A percentile compares a stretch with the other conserved stretches of the same genome.
phyloP scores from a whole-genome alignment of 2,797 vertebrate species.

The Clarias platycephalus region DNA sequence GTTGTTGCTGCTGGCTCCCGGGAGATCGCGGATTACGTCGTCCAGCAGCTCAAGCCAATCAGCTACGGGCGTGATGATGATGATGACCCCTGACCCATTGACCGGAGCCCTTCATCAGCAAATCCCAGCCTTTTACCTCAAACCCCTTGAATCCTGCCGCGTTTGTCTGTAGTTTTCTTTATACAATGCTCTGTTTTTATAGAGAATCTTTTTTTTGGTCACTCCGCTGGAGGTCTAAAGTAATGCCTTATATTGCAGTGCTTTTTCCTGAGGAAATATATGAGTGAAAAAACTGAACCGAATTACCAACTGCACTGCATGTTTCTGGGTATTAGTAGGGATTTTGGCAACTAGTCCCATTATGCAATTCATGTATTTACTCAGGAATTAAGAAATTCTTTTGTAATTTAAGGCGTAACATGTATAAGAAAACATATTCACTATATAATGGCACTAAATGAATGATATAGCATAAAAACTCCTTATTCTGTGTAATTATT shows the following conservation, averaged over 20 bases:
- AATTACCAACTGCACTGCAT: background rate
- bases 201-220: background rate
- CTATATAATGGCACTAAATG: background rate
- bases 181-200: constrained; percentile 19
- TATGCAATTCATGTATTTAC: constrained; percentile 28
- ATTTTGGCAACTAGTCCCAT: constrained; percentile 13
- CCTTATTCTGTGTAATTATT: background rate
- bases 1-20: constrained; percentile 80
- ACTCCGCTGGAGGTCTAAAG: background rate
- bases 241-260: constrained; percentile 21
- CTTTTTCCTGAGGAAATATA: constrained; percentile 33
- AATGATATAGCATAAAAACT: background rate
- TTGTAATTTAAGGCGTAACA: constrained; percentile 27
- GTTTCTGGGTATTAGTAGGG: background rate
- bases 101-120: constrained; percentile 28
- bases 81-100: constrained; percentile 55
- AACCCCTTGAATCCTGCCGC: constrained; percentile 47
- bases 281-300: background rate
- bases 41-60: constrained; percentile 82
- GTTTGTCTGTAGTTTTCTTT: constrained; percentile 40
- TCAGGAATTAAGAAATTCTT: constrained; percentile 25
- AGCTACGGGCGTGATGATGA: constrained; percentile 71
- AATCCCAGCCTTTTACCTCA: constrained; percentile 56
- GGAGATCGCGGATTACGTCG: constrained; percentile 79
- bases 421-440: background rate